Evolutionary conservation across 1,140 invertebrate species (phyloP), one percentile per base, ranked within the genome.

Genomic region (Ruditapes philippinarum): DNA sequence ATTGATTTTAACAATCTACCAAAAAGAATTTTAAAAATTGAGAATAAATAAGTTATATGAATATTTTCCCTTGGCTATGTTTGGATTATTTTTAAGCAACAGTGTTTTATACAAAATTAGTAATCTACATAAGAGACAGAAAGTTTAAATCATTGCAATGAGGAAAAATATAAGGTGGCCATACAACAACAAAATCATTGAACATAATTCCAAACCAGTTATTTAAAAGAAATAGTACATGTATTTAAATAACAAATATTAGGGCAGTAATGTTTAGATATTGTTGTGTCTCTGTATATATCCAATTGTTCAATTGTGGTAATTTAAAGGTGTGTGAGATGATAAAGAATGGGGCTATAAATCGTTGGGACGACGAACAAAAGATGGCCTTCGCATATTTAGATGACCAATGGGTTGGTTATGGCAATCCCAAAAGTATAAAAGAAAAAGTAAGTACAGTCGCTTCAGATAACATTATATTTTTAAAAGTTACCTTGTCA

Each of bases 401-500:
- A 3, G 97, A 97, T 12, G 97, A 98, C 92, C 98, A 99, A 92
- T 99, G 98, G 98, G 98, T 98, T 0, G 98, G 98, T 78, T 99
- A 97, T 94, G 98, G 99, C 90, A 97, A 98, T 95, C 94, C 96
- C 0, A 89, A 97, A 74, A 98, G 98, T 40, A 96, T 98, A 1
- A 96, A 94, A 33, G 96, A 97, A 88, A 98, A 98, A 96, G 97
- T 97, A 94, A 90, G 90, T 83, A 22, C 22, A 3, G 22, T 11
- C 14, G 22, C 22, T 57, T 57, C 14, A 57, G 3, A 5, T 57
- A n/a, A 22, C 5, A 14, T 22, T 22, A 17, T 57, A 22, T 4
- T 57, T 3, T 57, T 19, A 17, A 57, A 22, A 4, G 22, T 57
- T 57, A 4, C 19, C 9, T 14, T 22, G 22, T 4, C 14, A 49